Base-by-base conservation (phyloP, 2,888 invertebrate species). In the Myathropa florea region DNA sequence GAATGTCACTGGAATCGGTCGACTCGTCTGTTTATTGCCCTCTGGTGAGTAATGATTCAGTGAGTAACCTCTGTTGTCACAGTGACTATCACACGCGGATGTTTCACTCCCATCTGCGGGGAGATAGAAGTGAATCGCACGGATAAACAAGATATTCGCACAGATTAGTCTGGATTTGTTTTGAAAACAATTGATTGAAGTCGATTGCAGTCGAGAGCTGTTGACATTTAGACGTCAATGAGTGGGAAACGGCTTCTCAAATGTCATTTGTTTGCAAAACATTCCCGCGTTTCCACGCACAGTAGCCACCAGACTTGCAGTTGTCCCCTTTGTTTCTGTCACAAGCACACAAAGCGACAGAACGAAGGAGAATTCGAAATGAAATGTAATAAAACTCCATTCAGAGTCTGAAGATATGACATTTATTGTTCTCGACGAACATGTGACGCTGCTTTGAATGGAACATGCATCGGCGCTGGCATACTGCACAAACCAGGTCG, bases 401-500 rank as follows among this genome's bases (percentile, higher is more conserved):
- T 33, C 65, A 30, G 63, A 46, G 26, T 21, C 68, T 73, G 14
- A 23, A 68, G 53, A 53, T 76, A 68, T 72, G 72, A 83, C 68
- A 64, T 64, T 79, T 70, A 73, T 73, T 78, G 72, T 83, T 78
- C 67, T 10, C 61, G 46, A 23, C 64, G 18, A 23, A 39, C 67
- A 65, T 23, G 23, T 68, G 46, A 57, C 33, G 46, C 46, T n/a
- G 26, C 46, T 61, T 28, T 53, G 60, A 33, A 26, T 63, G 33
- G 63, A 57, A 68, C 71, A 83, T 83, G 61, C 60, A 57, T 61
- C 30, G 46, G 53, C 18, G 28, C 65, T 72, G 83, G 63, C 78
- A 63, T 53, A 46, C 28, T 21, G 55, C 28, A 21, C 59, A 84
- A 84, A 84, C 60, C 83, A 79, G 83, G 83, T 79, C 83, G 79